These are phyloP conservation scores for Lepidurus apus DNA, from an alignment of 1,140 invertebrate genomes.

Conservation along the genomic window DNA sequence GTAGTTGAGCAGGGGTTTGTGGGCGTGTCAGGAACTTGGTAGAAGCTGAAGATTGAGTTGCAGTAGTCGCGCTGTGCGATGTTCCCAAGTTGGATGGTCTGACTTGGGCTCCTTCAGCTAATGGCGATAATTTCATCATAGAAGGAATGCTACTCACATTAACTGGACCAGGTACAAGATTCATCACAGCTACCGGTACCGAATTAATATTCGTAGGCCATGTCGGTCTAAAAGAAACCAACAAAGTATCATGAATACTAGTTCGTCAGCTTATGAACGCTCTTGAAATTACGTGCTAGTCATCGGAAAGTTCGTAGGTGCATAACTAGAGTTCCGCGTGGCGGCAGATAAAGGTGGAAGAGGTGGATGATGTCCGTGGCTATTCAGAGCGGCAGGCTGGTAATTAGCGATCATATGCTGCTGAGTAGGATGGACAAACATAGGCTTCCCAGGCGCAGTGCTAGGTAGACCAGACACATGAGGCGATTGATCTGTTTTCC, in stretches of 20 bases:
- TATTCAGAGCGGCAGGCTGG: neutral
- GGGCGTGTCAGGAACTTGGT: neutral
- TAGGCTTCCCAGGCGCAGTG: neutral
- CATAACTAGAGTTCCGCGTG: neutral
- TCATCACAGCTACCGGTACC: constrained; percentile 1
- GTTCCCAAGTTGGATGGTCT: neutral
- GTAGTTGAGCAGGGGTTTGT: neutral
- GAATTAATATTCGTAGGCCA: neutral
- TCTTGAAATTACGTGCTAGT: neutral
- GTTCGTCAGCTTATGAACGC: neutral
- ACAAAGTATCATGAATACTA: neutral
- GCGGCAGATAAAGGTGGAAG: neutral
- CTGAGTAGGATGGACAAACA: constrained; percentile 10
- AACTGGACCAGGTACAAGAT: neutral
- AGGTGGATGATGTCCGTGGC: neutral
- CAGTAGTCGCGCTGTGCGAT: neutral
- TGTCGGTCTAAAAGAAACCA: neutral
- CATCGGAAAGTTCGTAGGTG: neutral
- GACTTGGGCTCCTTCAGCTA: neutral
- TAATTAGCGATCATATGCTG: neutral
- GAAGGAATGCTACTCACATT: constrained; percentile 5
- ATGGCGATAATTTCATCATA: neutral
- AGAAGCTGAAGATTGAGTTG: neutral
- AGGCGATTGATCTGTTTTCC: neutral
- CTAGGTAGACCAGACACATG: neutral